Conservation (phyloP, 2,113 vertebrate species). For the Amblyornis subalaris region DNA sequence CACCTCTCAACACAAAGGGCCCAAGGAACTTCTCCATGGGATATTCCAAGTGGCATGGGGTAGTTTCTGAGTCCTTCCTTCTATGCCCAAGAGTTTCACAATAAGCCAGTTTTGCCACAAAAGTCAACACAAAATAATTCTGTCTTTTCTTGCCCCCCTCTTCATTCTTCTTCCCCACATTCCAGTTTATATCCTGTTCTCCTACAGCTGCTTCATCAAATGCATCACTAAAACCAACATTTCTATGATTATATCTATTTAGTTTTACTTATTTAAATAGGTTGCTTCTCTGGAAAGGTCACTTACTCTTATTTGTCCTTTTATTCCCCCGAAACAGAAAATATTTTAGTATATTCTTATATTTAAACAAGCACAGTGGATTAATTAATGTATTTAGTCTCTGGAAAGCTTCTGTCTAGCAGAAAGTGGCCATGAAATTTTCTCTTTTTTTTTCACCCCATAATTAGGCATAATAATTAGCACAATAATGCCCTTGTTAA, state of each 20-base stretch:
- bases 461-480: conserved; percentile 48
- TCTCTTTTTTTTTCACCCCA: background rate
- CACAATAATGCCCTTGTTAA: conserved; percentile 45
- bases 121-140: background rate
- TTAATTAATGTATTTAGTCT: conserved; percentile 39
- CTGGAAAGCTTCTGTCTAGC: conserved; percentile 10
- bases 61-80: background rate
- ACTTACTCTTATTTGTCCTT: background rate
- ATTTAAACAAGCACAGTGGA: background rate
- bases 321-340: background rate
- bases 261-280: background rate
- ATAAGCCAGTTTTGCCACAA: background rate
- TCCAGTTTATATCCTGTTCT: background rate
- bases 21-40: background rate
- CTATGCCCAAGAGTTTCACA: background rate
- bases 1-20: background rate
- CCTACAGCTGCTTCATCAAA: background rate
- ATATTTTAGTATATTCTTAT: background rate
- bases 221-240: background rate
- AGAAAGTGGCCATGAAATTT: conserved; percentile 13
- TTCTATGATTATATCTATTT: background rate
- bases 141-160: background rate
- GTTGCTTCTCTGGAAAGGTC: background rate
- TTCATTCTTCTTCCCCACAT: background rate
- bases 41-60: rapidly evolving